Conservation (phyloP, 2,113 vertebrate genomes). For the Leuciscus idus region DNA sequence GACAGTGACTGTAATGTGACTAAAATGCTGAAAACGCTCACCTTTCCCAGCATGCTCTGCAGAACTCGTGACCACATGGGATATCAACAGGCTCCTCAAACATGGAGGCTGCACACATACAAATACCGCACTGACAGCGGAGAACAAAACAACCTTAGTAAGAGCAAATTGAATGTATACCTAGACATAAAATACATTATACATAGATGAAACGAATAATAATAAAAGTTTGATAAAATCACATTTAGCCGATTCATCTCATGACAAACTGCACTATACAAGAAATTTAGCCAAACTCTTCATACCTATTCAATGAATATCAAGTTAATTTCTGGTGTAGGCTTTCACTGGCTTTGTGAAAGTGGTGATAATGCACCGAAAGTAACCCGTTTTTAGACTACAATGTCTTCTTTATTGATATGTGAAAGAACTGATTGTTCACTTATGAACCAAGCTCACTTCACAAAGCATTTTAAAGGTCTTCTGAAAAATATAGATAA, state of each 20-base stretch:
- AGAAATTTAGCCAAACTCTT: background rate
- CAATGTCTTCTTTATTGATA: constrained; percentile 64
- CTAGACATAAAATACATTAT: background rate
- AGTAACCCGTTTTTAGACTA: constrained; percentile 58
- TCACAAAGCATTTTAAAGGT: background rate
- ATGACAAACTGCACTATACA: background rate
- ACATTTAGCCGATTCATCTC: background rate
- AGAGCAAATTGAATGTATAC: background rate
- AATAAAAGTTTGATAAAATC: background rate
- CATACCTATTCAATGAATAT: constrained; percentile 3
- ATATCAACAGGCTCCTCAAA: constrained; percentile 98
- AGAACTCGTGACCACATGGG: constrained; percentile 96
- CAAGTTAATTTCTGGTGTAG: constrained; percentile 8
- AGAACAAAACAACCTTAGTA: constrained; percentile 31
- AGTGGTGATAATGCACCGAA: constrained; percentile 50
- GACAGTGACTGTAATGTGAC: constrained; percentile 46
- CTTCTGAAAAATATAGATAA: background rate
- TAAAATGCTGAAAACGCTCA: constrained; percentile 66
- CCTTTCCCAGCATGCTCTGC: constrained; percentile 97
- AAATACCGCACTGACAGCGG: constrained; percentile 90
- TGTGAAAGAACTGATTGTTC: constrained; percentile 63
- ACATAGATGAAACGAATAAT: background rate
- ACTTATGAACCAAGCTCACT: constrained; percentile 40
- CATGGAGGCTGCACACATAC: constrained; percentile 92
- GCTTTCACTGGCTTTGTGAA: constrained; percentile 47